Percentiles rank a stretch among this genome's conserved stretches.
These are phyloP conservation scores for Burhinus oedicnemus DNA, from an alignment of 2,113 vertebrate genomes.

Conservation along the genomic window DNA sequence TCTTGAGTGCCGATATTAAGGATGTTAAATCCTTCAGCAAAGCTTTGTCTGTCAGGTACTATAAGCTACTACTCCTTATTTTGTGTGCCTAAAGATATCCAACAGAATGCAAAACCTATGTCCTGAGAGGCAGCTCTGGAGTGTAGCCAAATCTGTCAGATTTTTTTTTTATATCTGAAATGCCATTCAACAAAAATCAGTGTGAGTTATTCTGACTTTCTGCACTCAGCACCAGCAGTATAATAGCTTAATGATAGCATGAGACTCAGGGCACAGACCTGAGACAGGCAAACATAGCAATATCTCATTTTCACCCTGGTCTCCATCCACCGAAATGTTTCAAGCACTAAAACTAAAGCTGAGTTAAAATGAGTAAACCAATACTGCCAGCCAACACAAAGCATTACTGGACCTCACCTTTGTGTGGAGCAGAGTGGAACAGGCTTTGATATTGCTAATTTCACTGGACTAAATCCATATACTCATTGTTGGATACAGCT, in stretches of 20 bases:
- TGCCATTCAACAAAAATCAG: background rate
- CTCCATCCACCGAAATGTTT: background rate
- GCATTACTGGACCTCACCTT: background rate
- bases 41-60: background rate
- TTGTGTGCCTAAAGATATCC: background rate
- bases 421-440: background rate
- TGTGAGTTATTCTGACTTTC: conserved; percentile 1
- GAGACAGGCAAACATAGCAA: conserved; percentile 1
- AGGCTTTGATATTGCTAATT: background rate
- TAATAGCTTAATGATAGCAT: conserved; percentile 30
- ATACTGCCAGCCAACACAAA: background rate
- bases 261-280: background rate
- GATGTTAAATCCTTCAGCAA: background rate
- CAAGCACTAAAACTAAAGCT: background rate
- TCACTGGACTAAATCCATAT: background rate
- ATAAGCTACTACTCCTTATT: background rate
- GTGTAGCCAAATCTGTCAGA: background rate
- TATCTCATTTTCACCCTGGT: conserved; percentile 27
- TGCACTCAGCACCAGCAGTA: background rate
- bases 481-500: background rate
- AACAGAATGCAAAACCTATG: background rate
- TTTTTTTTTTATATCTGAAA: background rate
- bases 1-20: background rate
- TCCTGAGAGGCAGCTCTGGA: background rate
- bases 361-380: background rate